phyloP scores from a whole-genome alignment of 2,797 vertebrate genomes.

The Adrianichthys oophorus region DNA sequence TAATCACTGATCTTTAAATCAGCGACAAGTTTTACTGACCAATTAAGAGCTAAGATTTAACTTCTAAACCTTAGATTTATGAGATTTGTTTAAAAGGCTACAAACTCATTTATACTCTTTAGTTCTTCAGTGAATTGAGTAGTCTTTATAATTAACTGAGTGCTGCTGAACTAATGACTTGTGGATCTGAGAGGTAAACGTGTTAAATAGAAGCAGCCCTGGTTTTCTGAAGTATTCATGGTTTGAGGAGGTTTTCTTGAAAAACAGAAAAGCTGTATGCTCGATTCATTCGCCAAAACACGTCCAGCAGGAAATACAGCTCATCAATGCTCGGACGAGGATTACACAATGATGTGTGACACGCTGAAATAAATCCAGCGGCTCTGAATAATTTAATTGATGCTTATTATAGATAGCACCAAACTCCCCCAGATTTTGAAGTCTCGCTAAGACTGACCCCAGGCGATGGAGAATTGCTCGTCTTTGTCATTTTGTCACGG shows the following conservation, averaged over 20 bases:
- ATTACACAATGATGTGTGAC: conserved; percentile 45
- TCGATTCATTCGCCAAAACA: conserved; percentile 31
- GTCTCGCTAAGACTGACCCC: conserved; percentile 64
- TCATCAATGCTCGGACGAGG: conserved; percentile 48
- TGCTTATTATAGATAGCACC: conserved; percentile 76
- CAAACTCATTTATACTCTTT: too few relatives aligned
- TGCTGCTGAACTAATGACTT: conserved; percentile 16
- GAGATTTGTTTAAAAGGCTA: too few relatives aligned
- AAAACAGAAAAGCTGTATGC: conserved; percentile 21
- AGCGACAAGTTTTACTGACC: background rate
- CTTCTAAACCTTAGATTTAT: too few relatives aligned
- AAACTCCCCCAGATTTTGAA: conserved; percentile 61
- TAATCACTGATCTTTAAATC: background rate
- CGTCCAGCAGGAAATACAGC: conserved; percentile 32
- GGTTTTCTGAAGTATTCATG: too few relatives aligned
- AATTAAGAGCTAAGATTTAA: background rate
- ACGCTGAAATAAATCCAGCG: conserved; percentile 69
- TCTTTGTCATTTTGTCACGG: conserved; percentile 55
- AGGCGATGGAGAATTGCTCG: conserved; percentile 51
- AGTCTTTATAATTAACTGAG: conserved; percentile 6
- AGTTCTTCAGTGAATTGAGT: too few relatives aligned
- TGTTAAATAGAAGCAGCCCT: background rate
- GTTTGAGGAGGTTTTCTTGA: conserved; percentile 17
- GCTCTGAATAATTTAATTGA: conserved; percentile 75
- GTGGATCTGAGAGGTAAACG: background rate